phyloP scores from a whole-genome alignment of 1,140 invertebrate genomes.

The Polypedilum vanderplanki region DNA sequence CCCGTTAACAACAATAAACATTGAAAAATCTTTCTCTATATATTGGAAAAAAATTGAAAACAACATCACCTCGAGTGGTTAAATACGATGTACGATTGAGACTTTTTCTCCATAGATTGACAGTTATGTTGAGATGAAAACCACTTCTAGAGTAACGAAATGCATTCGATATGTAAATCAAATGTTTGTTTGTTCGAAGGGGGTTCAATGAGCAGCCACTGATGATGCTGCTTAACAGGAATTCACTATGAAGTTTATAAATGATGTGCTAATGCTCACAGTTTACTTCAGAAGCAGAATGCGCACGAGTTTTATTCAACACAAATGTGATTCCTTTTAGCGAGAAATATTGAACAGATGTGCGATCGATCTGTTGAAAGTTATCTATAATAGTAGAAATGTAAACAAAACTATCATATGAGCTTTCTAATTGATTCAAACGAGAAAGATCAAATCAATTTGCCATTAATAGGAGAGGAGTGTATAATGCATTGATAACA shows the following conservation, averaged over 20 bases:
- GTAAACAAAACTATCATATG: not conserved
- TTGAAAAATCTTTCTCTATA: not conserved
- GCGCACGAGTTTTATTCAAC: not conserved
- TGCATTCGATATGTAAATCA: not conserved
- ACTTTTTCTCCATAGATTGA: not conserved
- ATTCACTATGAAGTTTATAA: constrained; percentile 20
- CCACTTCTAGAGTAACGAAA: not conserved
- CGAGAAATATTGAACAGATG: not conserved
- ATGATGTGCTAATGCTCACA: constrained; percentile 17
- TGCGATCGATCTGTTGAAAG: not conserved
- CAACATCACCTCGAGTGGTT: not conserved
- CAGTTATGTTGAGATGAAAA: not conserved
- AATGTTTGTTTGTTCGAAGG: constrained; percentile 18
- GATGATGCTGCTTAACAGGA: not conserved
- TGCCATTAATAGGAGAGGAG: no score
- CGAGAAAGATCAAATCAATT: not conserved
- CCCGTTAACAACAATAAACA: constrained; percentile 24
- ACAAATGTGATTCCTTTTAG: not conserved
- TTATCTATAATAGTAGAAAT: not conserved
- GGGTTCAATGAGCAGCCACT: no score
- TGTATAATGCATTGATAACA: no score
- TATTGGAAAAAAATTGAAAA: constrained; percentile 7
- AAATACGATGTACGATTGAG: not conserved
- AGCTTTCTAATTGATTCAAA: not conserved
- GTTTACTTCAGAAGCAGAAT: not conserved